Conservation (phyloP, 1,140 invertebrate species). For the Nomia melanderi region DNA sequence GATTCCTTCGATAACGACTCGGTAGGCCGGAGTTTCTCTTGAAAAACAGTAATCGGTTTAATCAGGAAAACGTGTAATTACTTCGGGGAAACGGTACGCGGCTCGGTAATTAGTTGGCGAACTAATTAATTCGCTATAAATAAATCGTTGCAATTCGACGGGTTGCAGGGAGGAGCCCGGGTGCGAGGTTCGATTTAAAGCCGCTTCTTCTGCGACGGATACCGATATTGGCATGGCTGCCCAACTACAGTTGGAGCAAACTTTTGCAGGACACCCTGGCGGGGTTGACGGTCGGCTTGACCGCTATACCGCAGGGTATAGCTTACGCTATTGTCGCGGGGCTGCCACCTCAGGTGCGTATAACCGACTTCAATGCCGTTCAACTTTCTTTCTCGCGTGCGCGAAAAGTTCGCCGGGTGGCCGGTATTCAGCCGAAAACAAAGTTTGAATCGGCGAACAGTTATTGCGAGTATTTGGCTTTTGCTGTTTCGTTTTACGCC, state of each 20-base stretch:
- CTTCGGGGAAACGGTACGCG: background rate
- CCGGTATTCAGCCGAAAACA: too few relatives aligned
- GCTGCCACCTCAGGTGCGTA: constrained; percentile 82
- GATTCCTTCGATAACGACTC: too few relatives aligned
- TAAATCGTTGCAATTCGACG: background rate
- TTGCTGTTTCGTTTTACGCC: too few relatives aligned
- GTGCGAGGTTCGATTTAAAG: constrained; percentile 59
- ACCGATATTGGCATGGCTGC: constrained; percentile 82
- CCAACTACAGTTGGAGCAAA: constrained; percentile 79
- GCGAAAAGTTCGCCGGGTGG: too few relatives aligned
- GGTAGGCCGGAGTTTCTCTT: too few relatives aligned
- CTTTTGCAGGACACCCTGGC: constrained; percentile 82
- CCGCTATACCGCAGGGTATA: constrained; percentile 86
- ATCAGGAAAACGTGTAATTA: too few relatives aligned
- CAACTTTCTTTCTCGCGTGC: background rate
- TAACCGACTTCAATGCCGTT: background rate
- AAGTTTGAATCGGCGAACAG: too few relatives aligned
- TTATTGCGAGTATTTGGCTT: too few relatives aligned
- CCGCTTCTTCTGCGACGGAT: constrained; percentile 71
- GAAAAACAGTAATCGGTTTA: too few relatives aligned
- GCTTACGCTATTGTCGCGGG: constrained; percentile 86
- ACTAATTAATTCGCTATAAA: background rate
- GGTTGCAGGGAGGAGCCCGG: constrained; percentile 30
- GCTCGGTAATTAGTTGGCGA: background rate
- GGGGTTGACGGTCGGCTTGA: constrained; percentile 86